A percentile compares a stretch with the other conserved stretches of the same genome.
Conservation (phyloP, 2,113 vertebrate species). For the Poeciliopsis turrubarensis region DNA sequence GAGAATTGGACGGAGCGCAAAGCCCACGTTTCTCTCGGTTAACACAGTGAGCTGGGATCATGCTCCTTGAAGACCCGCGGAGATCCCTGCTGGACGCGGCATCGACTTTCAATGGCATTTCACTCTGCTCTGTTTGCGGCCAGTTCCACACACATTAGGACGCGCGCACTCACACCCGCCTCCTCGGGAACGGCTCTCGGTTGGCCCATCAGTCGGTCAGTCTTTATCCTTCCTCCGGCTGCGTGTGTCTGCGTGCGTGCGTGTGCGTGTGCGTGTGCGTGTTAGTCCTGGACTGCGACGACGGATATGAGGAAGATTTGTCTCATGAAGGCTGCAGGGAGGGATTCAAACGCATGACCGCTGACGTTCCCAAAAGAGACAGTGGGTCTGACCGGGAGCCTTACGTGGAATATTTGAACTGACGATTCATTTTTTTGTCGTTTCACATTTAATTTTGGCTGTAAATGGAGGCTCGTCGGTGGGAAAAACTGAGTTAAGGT, state of each 20-base stretch:
- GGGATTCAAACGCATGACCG: constrained; percentile 51
- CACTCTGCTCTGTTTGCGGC: constrained; percentile 23
- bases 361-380: constrained; percentile 19
- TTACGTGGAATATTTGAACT: not conserved
- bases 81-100: constrained; percentile 25
- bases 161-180: constrained; percentile 45
- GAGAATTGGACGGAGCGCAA: not conserved
- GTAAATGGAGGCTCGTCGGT: constrained; percentile 21
- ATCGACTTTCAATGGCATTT: constrained; percentile 34
- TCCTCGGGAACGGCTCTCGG: constrained; percentile 58
- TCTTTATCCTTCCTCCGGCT: constrained; percentile 57
- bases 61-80: constrained; percentile 25
- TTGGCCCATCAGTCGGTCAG: constrained; percentile 69
- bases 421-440: not conserved
- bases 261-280: not conserved
- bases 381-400: not conserved
- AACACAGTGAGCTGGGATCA: not conserved
- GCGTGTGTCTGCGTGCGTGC: constrained; percentile 11
- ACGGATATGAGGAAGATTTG: constrained; percentile 18
- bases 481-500: constrained; percentile 55
- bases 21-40: not conserved
- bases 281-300: constrained; percentile 28
- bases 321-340: constrained; percentile 37
- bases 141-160: constrained; percentile 33
- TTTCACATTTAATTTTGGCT: not conserved